Base-by-base conservation (phyloP, 2,113 vertebrate species). In the Leucosticte australis region DNA sequence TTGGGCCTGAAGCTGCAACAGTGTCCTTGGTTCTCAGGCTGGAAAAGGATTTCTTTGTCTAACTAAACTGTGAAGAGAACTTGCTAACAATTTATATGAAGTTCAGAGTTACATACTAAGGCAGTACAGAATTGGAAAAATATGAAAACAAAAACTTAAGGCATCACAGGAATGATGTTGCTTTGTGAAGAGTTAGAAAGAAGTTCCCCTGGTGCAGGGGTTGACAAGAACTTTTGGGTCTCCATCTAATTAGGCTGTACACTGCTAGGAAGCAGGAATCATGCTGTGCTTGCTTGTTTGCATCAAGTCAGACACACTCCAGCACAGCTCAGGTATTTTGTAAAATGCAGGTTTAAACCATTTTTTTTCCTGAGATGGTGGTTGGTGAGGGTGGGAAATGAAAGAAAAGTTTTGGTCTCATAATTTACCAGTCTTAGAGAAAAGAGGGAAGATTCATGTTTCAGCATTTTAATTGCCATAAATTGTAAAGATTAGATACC, bases 201-300 rank as follows among this genome's bases (percentile, higher is more conserved):
- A 79, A 67, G 68, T 75, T 93, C 44, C 83, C 49, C 47, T 64
- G 64, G 20, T 83, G 52, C 15, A 26, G 28, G 46, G 73, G 30
- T 15, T 90, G 83, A 94, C 65, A 91, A 95, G 77, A 95, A 96
- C 56, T 94, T 93, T 53, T 84, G 57, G 35, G 49, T 92, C 57
- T 92, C 52, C 31, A 33, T 87, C 60, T 95, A 94, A 95, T 94
- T 89, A 96, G 69, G 31, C 52, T 89, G 49, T 71, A 91, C 76
- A 49, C 76, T 71, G 73, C 73, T 71, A 60, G 83, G 64, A 89
- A 91, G 53, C 18, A 71, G 59, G 69, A 65, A 87, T 59, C 95
- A 82, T 21, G 73, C 91, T 94, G 94, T 89, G 74, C 63, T 91
- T 88, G 33, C 60, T 95, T 87, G 87, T 81, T 92, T 92, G 82